These are phyloP conservation scores for Macquaria australasica DNA, from an alignment of 2,113 vertebrate genomes.

Conservation along the genomic window DNA sequence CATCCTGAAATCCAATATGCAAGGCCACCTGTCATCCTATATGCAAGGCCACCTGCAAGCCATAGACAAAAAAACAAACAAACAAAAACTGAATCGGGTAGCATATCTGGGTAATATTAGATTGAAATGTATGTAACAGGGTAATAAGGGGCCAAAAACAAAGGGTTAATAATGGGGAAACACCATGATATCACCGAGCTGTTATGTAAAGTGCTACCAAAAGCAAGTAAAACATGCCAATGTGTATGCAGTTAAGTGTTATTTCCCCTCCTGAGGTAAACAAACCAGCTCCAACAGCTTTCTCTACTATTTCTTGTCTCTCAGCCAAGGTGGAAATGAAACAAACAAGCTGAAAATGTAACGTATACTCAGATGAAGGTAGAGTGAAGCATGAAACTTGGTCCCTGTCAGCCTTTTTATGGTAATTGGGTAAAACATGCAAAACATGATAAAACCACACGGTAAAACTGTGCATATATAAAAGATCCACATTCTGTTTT, in stretches of 20 bases:
- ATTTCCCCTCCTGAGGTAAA: background rate
- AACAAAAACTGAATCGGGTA: too few relatives aligned
- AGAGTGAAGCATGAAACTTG: background rate
- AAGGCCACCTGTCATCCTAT: too few relatives aligned
- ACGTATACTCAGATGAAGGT: background rate
- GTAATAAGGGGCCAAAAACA: too few relatives aligned
- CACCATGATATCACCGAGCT: too few relatives aligned
- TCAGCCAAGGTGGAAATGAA: conserved; percentile 16
- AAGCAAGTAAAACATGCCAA: background rate
- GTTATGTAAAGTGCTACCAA: too few relatives aligned
- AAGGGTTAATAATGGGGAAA: too few relatives aligned
- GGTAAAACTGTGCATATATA: background rate
- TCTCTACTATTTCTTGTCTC: conserved; percentile 16
- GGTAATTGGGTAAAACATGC: background rate
- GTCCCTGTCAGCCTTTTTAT: background rate
- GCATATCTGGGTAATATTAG: too few relatives aligned
- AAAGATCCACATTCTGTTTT: background rate
- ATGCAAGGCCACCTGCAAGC: too few relatives aligned
- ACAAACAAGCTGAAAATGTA: conserved; percentile 9
- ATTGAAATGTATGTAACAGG: too few relatives aligned
- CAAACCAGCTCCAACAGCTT: conserved; percentile 21
- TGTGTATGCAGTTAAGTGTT: background rate
- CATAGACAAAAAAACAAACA: too few relatives aligned
- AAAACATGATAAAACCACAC: background rate
- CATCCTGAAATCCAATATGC: too few relatives aligned